phyloP scores from a whole-genome alignment of 2,888 invertebrate species.

The Anthoptus insignis region DNA sequence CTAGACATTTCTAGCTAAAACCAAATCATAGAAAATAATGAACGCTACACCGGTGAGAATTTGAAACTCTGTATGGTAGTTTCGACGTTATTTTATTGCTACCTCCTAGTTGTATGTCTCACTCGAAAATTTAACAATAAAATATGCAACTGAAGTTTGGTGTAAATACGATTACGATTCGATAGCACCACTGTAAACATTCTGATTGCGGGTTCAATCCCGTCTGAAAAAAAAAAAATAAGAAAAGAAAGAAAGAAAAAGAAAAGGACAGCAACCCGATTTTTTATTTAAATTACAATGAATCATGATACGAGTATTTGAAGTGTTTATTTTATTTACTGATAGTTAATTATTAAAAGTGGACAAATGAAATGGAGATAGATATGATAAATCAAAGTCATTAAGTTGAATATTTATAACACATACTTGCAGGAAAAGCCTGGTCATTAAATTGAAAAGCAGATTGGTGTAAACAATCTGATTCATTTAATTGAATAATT shows the following conservation, averaged over 20 bases:
- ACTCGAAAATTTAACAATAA: too few species aligned
- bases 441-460: too few species aligned
- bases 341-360: neutral
- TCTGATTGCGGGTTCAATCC: neutral
- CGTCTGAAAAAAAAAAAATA: too few species aligned
- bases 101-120: too few species aligned
- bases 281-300: too few species aligned
- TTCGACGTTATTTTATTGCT: neutral
- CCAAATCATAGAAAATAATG: neutral
- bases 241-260: too few species aligned
- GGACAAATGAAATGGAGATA: neutral
- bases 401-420: too few species aligned
- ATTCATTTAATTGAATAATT: neutral
- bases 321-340: neutral
- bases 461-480: too few species aligned
- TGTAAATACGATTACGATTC: neutral
- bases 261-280: too few species aligned
- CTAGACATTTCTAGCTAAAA: neutral
- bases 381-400: too few species aligned
- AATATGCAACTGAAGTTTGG: neutral
- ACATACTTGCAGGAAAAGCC: too few species aligned
- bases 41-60: neutral
- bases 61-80: neutral
- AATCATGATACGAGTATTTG: too few species aligned
- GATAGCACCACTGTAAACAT: neutral